Conservation (phyloP, 1,140 invertebrate genomes). For the Babylonia areolata region DNA sequence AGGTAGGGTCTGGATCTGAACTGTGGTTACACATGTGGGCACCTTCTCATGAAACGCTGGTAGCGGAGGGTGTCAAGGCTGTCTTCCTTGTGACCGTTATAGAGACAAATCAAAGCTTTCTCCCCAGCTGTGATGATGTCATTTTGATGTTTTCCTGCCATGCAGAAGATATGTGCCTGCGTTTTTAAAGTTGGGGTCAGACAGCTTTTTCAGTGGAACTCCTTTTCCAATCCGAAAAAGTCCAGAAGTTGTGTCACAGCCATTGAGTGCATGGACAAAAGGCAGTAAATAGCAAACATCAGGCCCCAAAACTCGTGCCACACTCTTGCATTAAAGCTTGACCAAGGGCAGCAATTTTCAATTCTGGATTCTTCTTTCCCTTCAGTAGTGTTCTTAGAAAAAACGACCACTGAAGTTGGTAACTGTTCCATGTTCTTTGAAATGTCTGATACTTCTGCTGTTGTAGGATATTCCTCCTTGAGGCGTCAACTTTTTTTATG, state of each 20-base stretch:
- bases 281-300: slow-evolving; percentile 36
- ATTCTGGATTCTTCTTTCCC: too few species aligned
- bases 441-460: too few species aligned
- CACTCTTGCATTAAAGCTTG: too few species aligned
- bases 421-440: too few species aligned
- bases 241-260: slow-evolving; percentile 36
- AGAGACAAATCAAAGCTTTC: too few species aligned
- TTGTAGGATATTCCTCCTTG: too few species aligned
- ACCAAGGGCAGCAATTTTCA: too few species aligned
- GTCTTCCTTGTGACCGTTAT: too few species aligned
- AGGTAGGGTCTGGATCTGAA: slow-evolving; percentile 19
- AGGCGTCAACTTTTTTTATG: too few species aligned
- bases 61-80: slow-evolving; percentile 8
- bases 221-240: slow-evolving; percentile 32
- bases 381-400: too few species aligned
- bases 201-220: background rate
- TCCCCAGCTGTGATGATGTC: background rate
- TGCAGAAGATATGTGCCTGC: too few species aligned
- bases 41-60: background rate
- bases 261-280: slow-evolving; percentile 34
- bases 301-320: background rate
- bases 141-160: background rate
- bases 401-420: too few species aligned
- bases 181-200: background rate
- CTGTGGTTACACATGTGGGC: background rate